These are phyloP conservation scores for Drosophila lutescens DNA, from an alignment of 2,888 invertebrate species.

Conservation along the genomic window DNA sequence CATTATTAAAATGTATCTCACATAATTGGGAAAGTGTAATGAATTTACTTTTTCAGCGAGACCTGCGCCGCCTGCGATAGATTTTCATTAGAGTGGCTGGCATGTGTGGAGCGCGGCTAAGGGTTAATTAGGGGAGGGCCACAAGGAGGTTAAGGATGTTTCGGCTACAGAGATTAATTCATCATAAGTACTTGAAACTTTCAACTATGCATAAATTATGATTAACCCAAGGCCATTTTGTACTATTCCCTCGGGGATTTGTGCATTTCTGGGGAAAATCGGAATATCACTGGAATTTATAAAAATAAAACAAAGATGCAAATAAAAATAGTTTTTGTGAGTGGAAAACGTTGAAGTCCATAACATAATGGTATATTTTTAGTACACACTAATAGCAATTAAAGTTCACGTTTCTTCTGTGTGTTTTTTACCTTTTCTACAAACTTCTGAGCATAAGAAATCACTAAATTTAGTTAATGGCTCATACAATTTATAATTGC, in stretches of 20 bases:
- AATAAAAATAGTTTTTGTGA: not conserved
- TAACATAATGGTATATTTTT: too few relatives aligned
- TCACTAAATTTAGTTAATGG: slow-evolving; percentile 1
- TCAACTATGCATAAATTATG: slow-evolving; percentile 19
- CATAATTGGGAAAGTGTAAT: slow-evolving; percentile 69
- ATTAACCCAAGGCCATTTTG: not conserved
- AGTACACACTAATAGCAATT: not conserved
- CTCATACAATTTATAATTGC: not conserved
- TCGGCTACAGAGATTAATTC: not conserved
- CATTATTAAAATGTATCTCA: slow-evolving; percentile 69
- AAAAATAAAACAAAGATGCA: too few relatives aligned
- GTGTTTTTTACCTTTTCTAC: not conserved
- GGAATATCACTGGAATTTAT: too few relatives aligned
- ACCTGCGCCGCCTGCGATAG: slow-evolving; percentile 40
- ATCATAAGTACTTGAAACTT: not conserved
- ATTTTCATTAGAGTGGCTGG: slow-evolving; percentile 43
- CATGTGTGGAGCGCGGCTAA: slow-evolving; percentile 40
- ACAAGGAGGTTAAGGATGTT: slow-evolving; percentile 8
- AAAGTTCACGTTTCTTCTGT: not conserved
- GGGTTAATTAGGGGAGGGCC: slow-evolving; percentile 30
- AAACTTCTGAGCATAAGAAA: not conserved
- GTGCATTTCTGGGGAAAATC: too few relatives aligned
- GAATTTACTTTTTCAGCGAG: slow-evolving; percentile 63
- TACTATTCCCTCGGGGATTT: not conserved
- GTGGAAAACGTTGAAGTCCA: too few relatives aligned